Evolutionary conservation across 2,797 vertebrate species (phyloP).

Genomic region (Gephyroberyx darwinii): DNA sequence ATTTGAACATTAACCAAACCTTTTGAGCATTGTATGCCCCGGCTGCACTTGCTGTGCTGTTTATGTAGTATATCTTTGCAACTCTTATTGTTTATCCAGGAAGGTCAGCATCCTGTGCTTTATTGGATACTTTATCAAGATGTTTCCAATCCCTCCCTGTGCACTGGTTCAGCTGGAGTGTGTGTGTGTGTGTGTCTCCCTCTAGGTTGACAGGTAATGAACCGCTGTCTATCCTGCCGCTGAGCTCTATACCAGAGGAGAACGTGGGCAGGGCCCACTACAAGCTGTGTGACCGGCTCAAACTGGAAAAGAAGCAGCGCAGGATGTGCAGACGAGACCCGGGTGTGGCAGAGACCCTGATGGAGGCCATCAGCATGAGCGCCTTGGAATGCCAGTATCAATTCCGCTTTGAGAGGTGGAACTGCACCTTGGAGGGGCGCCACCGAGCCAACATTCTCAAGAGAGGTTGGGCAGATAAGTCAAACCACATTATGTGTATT

Average conservation of each 20-base stretch:
- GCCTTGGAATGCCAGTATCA: conserved; percentile 97
- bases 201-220: conserved; percentile 96
- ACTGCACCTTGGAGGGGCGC: conserved; percentile 95
- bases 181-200: conserved; percentile 25
- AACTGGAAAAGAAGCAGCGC: conserved; percentile 97
- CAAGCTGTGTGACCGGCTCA: conserved; percentile 98
- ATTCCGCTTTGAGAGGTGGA: conserved; percentile 98
- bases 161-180: conserved; percentile 22
- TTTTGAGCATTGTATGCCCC: conserved; percentile 55
- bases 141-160: conserved; percentile 34
- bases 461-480: conserved; percentile 81
- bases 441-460: conserved; percentile 93
- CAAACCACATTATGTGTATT: too few relatives aligned
- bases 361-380: conserved; percentile 97
- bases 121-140: conserved; percentile 58
- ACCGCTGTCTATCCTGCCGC: conserved; percentile 95
- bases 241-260: conserved; percentile 92
- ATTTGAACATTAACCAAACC: conserved; percentile 78
- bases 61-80: conserved; percentile 63
- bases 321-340: conserved; percentile 98
- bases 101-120: conserved; percentile 59
- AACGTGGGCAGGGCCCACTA: conserved; percentile 89
- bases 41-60: conserved; percentile 58
- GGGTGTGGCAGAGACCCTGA: conserved; percentile 94
- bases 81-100: conserved; percentile 60